Evolutionary conservation across 1,140 invertebrate genomes (phyloP).

Genomic region (Hyles euphorbiae): DNA sequence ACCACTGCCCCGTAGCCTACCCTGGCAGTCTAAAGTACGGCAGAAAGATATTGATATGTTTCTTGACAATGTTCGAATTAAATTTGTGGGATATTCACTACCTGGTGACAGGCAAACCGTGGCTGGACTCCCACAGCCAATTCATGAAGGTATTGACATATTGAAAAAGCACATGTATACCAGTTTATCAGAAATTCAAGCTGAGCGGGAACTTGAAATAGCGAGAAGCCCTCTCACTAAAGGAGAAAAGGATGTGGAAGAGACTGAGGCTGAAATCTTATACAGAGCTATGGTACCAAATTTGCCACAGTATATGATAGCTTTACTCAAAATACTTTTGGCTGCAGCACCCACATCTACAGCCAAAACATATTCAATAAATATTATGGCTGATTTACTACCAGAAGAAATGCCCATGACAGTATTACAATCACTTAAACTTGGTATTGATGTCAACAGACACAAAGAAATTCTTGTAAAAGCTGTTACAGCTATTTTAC

Average conservation of each 20-base stretch:
- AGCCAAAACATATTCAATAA: slow-evolving; percentile 98
- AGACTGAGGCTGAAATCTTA: slow-evolving; percentile 90
- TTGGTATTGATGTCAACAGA: slow-evolving; percentile 97
- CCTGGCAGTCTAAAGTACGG: slow-evolving; percentile 97
- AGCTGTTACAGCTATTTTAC: slow-evolving; percentile 94
- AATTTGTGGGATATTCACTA: slow-evolving; percentile 96
- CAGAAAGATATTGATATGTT: slow-evolving; percentile 95
- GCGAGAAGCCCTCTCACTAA: slow-evolving; percentile 86
- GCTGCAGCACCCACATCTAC: slow-evolving; percentile 98
- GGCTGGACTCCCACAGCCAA: slow-evolving; percentile 94
- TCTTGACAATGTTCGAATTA: slow-evolving; percentile 91
- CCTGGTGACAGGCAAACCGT: slow-evolving; percentile 90
- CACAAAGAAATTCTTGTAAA: slow-evolving; percentile 99
- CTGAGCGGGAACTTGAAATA: slow-evolving; percentile 89
- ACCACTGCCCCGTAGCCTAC: slow-evolving; percentile 80
- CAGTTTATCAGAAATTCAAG: slow-evolving; percentile 88
- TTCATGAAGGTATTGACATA: slow-evolving; percentile 95
- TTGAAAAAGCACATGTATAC: slow-evolving; percentile 92
- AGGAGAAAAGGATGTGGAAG: slow-evolving; percentile 82
- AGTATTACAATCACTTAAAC: slow-evolving; percentile 96
- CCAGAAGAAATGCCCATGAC: slow-evolving; percentile 98
- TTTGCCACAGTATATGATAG: slow-evolving; percentile 97
- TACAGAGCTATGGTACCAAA: slow-evolving; percentile 95
- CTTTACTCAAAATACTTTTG: slow-evolving; percentile 96
- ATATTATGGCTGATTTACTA: slow-evolving; percentile 97